phyloP scores from a whole-genome alignment of 2,797 vertebrate genomes.

The Bufotes viridis region DNA sequence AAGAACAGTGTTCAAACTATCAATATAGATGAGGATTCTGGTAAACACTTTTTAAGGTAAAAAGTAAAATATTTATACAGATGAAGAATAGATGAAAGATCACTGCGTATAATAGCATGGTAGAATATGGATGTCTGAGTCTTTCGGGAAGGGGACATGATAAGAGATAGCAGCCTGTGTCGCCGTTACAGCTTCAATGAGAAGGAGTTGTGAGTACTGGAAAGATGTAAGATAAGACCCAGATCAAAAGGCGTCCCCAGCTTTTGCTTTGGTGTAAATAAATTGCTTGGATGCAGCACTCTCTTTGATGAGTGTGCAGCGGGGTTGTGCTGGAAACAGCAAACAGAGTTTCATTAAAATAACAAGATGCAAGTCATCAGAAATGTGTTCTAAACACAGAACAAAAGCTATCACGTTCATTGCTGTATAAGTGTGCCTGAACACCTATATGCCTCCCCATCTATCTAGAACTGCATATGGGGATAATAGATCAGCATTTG shows the following conservation, averaged over 20 bases:
- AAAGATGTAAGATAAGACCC: constrained; percentile 49
- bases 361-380: constrained; percentile 43
- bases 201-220: constrained; percentile 35
- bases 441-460: neutral
- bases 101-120: constrained; percentile 1
- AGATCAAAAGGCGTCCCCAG: constrained; percentile 50
- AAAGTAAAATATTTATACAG: constrained; percentile 39
- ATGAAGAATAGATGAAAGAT: constrained; percentile 24
- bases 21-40: neutral
- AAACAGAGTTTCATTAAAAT: constrained; percentile 52
- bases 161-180: constrained; percentile 23
- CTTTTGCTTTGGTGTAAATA: constrained; percentile 44
- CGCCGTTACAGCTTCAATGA: constrained; percentile 34
- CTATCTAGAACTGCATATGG: neutral
- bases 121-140: constrained; percentile 18
- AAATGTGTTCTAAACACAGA: constrained; percentile 47
- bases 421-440: neutral
- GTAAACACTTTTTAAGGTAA: neutral
- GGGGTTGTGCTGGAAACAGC: constrained; percentile 12
- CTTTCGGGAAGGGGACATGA: constrained; percentile 23
- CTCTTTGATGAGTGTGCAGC: constrained; percentile 50
- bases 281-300: constrained; percentile 47
- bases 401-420: constrained; percentile 19
- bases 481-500: no score
- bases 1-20: neutral